A percentile compares a stretch with the other conserved stretches of the same genome.
Evolutionary conservation across 1,140 invertebrate species (phyloP).

Genomic region (Dendrolimus kikuchii): DNA sequence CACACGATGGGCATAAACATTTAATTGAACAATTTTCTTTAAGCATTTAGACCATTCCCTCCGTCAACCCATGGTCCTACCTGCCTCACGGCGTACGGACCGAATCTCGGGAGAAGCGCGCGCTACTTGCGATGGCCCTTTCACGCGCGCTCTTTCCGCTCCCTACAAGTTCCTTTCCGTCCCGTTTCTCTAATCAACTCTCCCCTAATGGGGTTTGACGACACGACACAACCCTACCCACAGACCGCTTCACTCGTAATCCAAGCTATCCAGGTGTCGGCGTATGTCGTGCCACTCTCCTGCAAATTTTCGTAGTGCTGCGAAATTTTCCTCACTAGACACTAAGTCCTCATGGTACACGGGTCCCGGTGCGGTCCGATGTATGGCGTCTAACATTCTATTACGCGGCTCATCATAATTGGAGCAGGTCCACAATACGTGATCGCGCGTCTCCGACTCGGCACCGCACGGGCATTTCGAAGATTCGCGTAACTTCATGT

Average conservation of each 20-base stretch:
- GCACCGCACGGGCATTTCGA: constrained; percentile 6
- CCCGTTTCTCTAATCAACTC: constrained; percentile 1
- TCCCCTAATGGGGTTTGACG: constrained; percentile 3
- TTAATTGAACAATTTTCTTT: too few species aligned
- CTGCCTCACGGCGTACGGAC: constrained; percentile 3
- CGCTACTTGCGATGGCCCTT: constrained; percentile 1
- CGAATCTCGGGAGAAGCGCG: constrained; percentile 1
- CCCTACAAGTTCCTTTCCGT: constrained; percentile 4
- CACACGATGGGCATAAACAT: too few species aligned
- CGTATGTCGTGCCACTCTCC: neutral
- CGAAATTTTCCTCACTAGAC: neutral
- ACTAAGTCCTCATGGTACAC: neutral
- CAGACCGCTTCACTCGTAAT: neutral
- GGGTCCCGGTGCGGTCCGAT: neutral
- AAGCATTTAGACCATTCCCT: too few species aligned
- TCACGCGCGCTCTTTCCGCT: neutral
- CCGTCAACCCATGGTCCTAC: neutral
- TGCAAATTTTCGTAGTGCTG: neutral
- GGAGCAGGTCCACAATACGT: constrained; percentile 9
- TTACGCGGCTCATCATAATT: constrained; percentile 7
- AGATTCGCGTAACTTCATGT: constrained; percentile 5
- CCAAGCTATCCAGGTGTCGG: too few species aligned
- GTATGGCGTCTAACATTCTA: constrained; percentile 2
- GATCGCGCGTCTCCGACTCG: constrained; percentile 3
- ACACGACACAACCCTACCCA: neutral